phyloP scores from a whole-genome alignment of 1,140 invertebrate species.

The Leptinotarsa defecta region DNA sequence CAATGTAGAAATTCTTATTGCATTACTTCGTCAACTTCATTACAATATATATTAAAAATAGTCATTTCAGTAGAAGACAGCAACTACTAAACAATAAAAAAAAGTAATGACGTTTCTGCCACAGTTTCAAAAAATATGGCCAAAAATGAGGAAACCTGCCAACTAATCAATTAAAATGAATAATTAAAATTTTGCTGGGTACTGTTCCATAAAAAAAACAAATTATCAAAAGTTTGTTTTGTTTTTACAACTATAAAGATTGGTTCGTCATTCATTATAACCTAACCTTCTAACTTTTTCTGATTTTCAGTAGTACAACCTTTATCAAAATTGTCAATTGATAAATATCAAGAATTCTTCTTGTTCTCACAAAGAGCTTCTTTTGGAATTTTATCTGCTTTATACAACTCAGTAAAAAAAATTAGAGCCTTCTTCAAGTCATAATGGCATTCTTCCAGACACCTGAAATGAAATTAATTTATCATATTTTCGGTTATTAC shows the following conservation, averaged over 20 bases:
- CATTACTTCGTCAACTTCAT: too few species aligned
- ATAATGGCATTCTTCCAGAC: slow-evolving; percentile 85
- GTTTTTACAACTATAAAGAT: not conserved
- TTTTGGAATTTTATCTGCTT: slow-evolving; percentile 75
- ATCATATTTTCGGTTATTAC: not conserved
- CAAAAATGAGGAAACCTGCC: too few species aligned
- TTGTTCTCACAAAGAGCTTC: slow-evolving; percentile 67
- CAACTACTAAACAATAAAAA: too few species aligned
- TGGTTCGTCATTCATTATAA: not conserved
- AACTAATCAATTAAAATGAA: too few species aligned
- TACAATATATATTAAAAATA: too few species aligned
- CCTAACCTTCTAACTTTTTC: not conserved
- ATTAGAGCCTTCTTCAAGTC: slow-evolving; percentile 74
- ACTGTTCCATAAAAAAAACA: too few species aligned
- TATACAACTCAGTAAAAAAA: slow-evolving; percentile 79
- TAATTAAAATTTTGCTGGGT: too few species aligned
- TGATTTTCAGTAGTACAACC: not conserved
- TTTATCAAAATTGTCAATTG: not conserved
- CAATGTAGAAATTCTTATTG: too few species aligned
- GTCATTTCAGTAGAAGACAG: too few species aligned
- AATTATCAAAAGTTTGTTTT: not conserved
- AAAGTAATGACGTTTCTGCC: too few species aligned
- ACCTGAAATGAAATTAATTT: slow-evolving; percentile 61
- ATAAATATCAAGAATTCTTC: not conserved
- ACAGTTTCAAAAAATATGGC: too few species aligned